A percentile compares a stretch with the other conserved stretches of the same genome.
These are phyloP conservation scores for Protonemura montana DNA, from an alignment of 2,888 invertebrate genomes.

Conservation along the genomic window DNA sequence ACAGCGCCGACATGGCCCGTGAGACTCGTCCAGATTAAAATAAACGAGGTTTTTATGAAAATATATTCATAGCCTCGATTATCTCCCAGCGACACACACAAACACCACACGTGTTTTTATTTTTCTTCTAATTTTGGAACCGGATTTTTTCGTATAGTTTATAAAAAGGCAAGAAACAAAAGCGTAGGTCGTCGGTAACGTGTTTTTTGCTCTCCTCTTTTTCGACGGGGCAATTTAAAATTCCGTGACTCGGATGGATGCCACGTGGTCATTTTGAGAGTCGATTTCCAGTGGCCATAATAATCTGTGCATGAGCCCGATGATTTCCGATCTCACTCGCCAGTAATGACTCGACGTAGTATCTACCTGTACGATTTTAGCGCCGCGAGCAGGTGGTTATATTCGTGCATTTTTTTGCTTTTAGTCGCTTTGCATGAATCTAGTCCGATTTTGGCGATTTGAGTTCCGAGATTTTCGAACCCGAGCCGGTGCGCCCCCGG, in stretches of 20 bases:
- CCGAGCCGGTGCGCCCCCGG: not conserved
- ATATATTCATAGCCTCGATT: constrained; percentile 5
- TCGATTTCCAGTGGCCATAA: not conserved
- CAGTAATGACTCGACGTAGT: not conserved
- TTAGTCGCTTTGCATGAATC: too few species aligned
- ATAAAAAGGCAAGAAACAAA: not conserved
- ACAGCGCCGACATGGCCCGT: not conserved
- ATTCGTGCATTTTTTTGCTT: too few species aligned
- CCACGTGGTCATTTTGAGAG: not conserved
- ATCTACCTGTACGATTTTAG: not conserved
- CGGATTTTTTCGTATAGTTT: not conserved
- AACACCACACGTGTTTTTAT: not conserved
- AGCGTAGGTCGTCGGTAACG: not conserved
- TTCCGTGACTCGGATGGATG: not conserved
- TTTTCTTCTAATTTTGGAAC: not conserved
- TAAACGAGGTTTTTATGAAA: not conserved
- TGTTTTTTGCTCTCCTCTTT: not conserved
- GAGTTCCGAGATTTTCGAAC: too few species aligned
- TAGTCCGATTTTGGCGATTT: too few species aligned
- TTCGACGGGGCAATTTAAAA: not conserved
- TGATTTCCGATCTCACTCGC: not conserved
- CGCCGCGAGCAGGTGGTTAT: not conserved
- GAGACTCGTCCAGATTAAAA: not conserved
- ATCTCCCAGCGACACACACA: not conserved
- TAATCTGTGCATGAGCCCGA: not conserved